Evolutionary conservation across 2,888 invertebrate genomes (phyloP).

Genomic region (Tridacna crocea): DNA sequence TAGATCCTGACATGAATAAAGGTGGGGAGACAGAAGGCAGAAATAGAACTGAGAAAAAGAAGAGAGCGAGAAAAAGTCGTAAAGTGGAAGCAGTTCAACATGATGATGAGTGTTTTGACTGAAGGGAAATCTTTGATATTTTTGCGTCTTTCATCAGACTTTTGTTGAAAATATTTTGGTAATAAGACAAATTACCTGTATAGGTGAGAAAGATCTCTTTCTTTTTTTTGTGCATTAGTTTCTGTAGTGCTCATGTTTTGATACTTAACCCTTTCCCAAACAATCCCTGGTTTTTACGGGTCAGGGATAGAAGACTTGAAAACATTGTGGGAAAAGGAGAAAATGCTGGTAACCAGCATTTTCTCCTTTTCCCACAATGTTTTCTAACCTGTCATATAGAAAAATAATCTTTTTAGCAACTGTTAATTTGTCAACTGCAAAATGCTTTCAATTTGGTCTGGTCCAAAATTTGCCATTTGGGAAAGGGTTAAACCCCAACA

Average conservation of each 20-base stretch:
- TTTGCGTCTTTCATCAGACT: not conserved
- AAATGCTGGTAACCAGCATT: not conserved
- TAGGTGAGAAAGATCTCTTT: not conserved
- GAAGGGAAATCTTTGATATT: not conserved
- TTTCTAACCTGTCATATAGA: too few relatives aligned
- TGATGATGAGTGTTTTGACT: conserved; percentile 54
- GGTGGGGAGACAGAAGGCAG: not conserved
- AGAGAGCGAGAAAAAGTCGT: conserved; percentile 23
- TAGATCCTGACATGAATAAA: not conserved
- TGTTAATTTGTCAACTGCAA: too few relatives aligned
- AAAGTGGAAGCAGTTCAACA: conserved; percentile 41
- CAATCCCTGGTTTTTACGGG: too few relatives aligned
- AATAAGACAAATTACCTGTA: not conserved
- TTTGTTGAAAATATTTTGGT: not conserved
- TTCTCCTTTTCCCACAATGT: not conserved
- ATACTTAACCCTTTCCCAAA: too few relatives aligned
- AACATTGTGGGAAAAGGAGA: too few relatives aligned
- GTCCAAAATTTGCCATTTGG: too few relatives aligned
- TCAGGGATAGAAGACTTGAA: too few relatives aligned
- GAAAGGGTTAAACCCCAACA: too few relatives aligned
- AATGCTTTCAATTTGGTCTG: too few relatives aligned
- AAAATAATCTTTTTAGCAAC: too few relatives aligned
- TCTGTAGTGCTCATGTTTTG: not conserved
- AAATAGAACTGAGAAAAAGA: conserved; percentile 28
- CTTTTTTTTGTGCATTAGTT: not conserved